phyloP scores from a whole-genome alignment of 2,113 vertebrate genomes.

The Dipodomys stephensi region DNA sequence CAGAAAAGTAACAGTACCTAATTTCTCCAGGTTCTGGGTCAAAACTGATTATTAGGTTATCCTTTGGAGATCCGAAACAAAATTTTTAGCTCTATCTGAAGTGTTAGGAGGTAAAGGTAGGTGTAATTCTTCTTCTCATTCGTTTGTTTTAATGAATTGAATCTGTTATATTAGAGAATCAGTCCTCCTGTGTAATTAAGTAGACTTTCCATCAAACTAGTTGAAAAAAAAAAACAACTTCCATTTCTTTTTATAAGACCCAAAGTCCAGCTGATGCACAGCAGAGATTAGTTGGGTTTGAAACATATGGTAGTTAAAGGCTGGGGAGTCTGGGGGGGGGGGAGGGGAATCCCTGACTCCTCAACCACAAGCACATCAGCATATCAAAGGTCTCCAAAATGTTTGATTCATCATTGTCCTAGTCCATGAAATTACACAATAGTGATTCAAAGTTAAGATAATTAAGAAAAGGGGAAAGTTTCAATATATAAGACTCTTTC shows the following conservation, averaged over 20 bases:
- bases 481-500: constrained; percentile 55
- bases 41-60: constrained; percentile 33
- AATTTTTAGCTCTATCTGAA: neutral
- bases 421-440: constrained; percentile 55
- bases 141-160: constrained; percentile 56
- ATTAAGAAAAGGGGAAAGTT: constrained; percentile 49
- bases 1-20: neutral
- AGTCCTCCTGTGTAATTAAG: constrained; percentile 71
- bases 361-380: constrained; percentile 69
- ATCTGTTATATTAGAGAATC: constrained; percentile 41
- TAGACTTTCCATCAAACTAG: constrained; percentile 65
- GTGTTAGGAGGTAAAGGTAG: neutral
- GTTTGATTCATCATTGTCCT: constrained; percentile 70
- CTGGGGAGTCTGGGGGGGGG: neutral
- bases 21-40: constrained; percentile 35
- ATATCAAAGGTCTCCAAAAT: constrained; percentile 72
- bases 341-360: neutral
- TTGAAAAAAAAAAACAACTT: constrained; percentile 51
- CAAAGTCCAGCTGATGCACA: constrained; percentile 64
- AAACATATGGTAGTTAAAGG: constrained; percentile 62
- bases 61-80: neutral
- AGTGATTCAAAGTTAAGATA: constrained; percentile 67
- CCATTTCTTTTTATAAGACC: constrained; percentile 40
- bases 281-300: constrained; percentile 71
- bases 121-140: neutral